Conservation (phyloP, 1,140 invertebrate species). For the Solenopsis invicta region DNA sequence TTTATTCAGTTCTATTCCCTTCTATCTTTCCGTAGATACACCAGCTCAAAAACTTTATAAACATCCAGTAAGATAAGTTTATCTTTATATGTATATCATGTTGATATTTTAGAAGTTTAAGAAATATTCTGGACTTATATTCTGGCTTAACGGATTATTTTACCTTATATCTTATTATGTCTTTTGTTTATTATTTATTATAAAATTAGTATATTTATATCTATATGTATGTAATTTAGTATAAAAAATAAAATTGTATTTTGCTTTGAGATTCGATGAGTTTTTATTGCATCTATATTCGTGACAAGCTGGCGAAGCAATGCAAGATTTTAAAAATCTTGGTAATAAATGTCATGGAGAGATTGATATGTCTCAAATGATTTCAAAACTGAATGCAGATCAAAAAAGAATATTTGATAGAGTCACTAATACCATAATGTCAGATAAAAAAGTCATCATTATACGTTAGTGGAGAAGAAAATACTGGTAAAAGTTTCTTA, state of each 20-base stretch:
- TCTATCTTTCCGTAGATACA: neutral
- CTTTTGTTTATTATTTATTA: neutral
- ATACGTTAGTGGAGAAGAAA: too few species aligned
- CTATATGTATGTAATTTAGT: neutral
- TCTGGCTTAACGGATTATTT: neutral
- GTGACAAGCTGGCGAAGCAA: too few species aligned
- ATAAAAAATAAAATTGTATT: neutral
- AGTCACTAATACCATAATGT: too few species aligned
- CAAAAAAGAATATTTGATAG: too few species aligned
- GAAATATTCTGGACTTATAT: neutral
- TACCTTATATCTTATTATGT: neutral
- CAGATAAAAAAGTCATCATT: too few species aligned
- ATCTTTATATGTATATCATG: neutral
- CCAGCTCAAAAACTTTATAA: neutral
- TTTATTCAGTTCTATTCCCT: slow-evolving; percentile 74
- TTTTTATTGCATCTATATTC: neutral
- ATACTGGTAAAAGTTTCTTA: too few species aligned
- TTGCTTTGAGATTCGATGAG: neutral
- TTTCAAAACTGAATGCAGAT: too few species aligned
- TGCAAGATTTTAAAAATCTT: too few species aligned
- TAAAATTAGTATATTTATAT: neutral
- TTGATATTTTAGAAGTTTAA: neutral
- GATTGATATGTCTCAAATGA: too few species aligned
- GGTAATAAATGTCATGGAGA: too few species aligned
- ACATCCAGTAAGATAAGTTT: neutral